phyloP scores from a whole-genome alignment of 2,888 invertebrate species.

The Nomada goodeniana region DNA sequence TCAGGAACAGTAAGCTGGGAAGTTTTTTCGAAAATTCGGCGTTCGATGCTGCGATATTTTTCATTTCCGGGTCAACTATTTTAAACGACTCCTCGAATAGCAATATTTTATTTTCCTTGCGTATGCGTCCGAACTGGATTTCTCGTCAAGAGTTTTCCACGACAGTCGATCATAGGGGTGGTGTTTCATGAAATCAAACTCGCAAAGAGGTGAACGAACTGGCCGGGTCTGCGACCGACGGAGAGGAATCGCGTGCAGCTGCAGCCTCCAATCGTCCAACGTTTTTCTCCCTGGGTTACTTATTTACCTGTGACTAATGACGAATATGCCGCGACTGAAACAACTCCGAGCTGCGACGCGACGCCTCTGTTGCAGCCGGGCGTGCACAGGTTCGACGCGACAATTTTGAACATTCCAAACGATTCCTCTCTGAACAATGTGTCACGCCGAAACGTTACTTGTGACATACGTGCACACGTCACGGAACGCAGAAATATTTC shows the following conservation, averaged over 20 bases:
- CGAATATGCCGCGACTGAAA: constrained; percentile 18
- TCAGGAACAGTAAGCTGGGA: too few relatives aligned
- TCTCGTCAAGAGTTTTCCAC: not conserved
- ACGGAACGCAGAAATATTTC: constrained; percentile 23
- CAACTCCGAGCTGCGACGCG: constrained; percentile 1
- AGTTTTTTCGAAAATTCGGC: too few relatives aligned
- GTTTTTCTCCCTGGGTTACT: constrained; percentile 37
- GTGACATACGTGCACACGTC: not conserved
- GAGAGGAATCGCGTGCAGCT: constrained; percentile 41
- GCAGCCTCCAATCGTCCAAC: constrained; percentile 24
- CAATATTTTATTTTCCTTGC: not conserved
- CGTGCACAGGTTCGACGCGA: not conserved
- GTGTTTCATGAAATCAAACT: constrained; percentile 20
- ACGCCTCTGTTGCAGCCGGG: not conserved
- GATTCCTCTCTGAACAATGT: constrained; percentile 2
- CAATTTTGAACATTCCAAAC: not conserved
- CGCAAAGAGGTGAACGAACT: constrained; percentile 15
- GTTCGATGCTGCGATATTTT: too few relatives aligned
- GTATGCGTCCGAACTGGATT: not conserved
- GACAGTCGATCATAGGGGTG: constrained; percentile 7
- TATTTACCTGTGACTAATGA: constrained; percentile 57
- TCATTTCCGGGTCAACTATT: too few relatives aligned
- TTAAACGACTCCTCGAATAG: too few relatives aligned
- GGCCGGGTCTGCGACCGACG: constrained; percentile 34
- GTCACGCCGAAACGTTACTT: not conserved